Conservation (phyloP, 2,113 vertebrate species). For the Cavia porcellus region DNA sequence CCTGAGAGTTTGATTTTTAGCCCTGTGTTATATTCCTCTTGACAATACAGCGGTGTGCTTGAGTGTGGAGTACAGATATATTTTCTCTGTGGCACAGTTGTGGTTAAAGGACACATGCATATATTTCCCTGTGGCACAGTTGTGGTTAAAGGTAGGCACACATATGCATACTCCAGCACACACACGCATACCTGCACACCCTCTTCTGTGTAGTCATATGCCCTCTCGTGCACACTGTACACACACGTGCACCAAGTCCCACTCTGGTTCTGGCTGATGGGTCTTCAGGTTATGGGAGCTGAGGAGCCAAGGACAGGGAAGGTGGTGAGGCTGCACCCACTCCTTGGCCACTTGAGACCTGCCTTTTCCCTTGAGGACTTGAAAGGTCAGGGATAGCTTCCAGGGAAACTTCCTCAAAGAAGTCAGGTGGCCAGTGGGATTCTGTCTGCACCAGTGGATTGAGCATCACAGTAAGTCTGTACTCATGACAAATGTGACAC, state of each 20-base stretch:
- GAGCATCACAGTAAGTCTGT: not conserved
- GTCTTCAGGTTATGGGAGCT: not conserved
- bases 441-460: not conserved
- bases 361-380: not conserved
- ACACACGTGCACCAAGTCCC: not conserved
- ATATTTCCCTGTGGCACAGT: too few relatives aligned
- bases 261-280: not conserved
- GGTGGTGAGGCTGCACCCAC: too few relatives aligned
- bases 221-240: not conserved
- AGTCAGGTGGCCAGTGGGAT: not conserved
- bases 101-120: not conserved
- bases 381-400: rapidly evolving
- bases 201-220: not conserved
- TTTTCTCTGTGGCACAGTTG: not conserved
- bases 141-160: not conserved
- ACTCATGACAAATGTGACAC: not conserved
- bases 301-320: not conserved
- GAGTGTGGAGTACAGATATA: not conserved
- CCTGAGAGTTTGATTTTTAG: too few relatives aligned
- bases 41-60: not conserved
- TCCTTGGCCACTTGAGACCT: rapidly evolving
- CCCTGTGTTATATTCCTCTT: rapidly evolving
- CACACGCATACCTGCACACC: not conserved
- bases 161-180: not conserved
- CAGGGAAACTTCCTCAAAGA: not conserved